A percentile compares a stretch with the other conserved stretches of the same genome.
phyloP scores from a whole-genome alignment of 2,888 invertebrate species.

The Syrphus vitripennis region DNA sequence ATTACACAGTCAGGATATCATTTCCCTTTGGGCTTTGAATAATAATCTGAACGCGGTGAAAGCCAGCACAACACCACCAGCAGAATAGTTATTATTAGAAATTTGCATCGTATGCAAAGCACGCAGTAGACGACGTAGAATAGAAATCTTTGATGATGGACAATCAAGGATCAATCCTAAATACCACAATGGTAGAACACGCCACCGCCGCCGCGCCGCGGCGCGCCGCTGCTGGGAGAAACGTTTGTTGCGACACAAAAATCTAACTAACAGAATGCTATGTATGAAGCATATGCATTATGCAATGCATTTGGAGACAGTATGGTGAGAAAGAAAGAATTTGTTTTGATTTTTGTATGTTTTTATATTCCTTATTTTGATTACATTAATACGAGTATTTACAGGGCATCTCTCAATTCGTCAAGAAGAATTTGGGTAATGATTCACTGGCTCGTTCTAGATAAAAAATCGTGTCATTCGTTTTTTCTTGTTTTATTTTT shows the following conservation, averaged over 20 bases:
- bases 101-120: conserved; percentile 11
- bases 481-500: too few species aligned
- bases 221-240: not conserved
- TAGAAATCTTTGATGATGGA: conserved; percentile 12
- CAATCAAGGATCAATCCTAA: conserved; percentile 8
- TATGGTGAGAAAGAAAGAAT: not conserved
- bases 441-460: too few species aligned
- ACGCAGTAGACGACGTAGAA: not conserved
- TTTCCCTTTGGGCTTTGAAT: conserved; percentile 38
- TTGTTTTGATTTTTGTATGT: too few species aligned
- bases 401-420: too few species aligned
- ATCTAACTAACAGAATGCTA: conserved; percentile 28
- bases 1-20: conserved; percentile 37
- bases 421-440: too few species aligned
- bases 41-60: conserved; percentile 5
- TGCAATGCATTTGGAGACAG: not conserved
- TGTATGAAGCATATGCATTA: not conserved
- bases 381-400: too few species aligned
- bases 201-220: not conserved
- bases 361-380: too few species aligned
- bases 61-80: not conserved
- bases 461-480: too few species aligned
- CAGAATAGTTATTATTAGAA: conserved; percentile 9
- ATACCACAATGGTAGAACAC: conserved; percentile 1
- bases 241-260: conserved; percentile 5